Percentiles rank a stretch among this genome's conserved stretches.
phyloP scores from a whole-genome alignment of 2,113 vertebrate species.

The Nothoprocta perdicaria region DNA sequence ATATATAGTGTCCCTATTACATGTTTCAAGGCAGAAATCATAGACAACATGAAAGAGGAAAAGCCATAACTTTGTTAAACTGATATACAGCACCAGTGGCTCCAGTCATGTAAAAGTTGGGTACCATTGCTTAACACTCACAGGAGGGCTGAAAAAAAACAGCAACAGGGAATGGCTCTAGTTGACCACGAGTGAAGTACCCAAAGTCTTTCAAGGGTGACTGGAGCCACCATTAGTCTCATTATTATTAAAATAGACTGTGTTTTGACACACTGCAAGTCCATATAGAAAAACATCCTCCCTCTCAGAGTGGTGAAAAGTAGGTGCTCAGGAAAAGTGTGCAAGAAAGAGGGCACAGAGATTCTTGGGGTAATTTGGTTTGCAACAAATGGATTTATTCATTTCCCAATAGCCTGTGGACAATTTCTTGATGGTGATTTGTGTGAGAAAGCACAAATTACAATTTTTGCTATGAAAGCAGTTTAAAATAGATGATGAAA shows the following conservation, averaged over 20 bases:
- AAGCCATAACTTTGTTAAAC: background rate
- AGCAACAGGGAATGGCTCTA: background rate
- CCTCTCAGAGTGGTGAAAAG: background rate
- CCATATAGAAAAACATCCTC: background rate
- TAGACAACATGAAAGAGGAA: background rate
- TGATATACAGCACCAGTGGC: background rate
- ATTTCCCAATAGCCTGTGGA: background rate
- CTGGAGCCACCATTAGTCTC: background rate
- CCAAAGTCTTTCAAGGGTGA: background rate
- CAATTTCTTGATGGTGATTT: background rate
- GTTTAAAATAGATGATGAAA: background rate
- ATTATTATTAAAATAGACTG: background rate
- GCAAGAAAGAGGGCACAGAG: background rate
- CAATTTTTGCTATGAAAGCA: background rate
- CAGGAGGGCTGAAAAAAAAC: background rate
- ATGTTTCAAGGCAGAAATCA: background rate
- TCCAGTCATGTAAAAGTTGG: background rate
- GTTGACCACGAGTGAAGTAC: background rate
- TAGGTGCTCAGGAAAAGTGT: background rate
- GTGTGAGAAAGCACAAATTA: background rate
- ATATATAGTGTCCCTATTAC: background rate
- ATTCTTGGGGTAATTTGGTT: background rate
- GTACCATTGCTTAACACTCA: background rate
- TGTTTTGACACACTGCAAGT: background rate
- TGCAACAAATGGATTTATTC: background rate